These are phyloP conservation scores for Stigmatopora nigra DNA, from an alignment of 2,113 vertebrate genomes.

Conservation along the genomic window DNA sequence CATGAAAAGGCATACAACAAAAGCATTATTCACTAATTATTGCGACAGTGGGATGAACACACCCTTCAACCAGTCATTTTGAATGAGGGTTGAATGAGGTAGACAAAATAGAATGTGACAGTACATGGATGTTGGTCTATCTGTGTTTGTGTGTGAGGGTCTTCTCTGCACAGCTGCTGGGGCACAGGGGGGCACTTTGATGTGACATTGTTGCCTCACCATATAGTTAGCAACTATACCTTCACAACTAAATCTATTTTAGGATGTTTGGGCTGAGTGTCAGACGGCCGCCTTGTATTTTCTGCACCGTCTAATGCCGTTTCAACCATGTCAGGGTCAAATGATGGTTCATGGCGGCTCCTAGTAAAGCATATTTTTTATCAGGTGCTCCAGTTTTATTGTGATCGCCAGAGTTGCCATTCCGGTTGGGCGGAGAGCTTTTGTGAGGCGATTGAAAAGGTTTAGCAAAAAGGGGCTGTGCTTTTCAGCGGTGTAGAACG, in stretches of 20 bases:
- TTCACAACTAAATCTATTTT: constrained; percentile 8
- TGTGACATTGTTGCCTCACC: neutral
- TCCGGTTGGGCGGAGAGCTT: neutral
- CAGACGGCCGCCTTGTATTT: constrained; percentile 8
- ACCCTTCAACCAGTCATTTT: constrained; percentile 22
- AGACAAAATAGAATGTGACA: constrained; percentile 20
- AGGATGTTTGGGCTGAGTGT: constrained; percentile 18
- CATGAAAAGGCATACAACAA: constrained; percentile 34
- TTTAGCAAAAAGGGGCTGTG: neutral
- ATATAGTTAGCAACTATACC: neutral
- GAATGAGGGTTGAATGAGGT: constrained; percentile 18
- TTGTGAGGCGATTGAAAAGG: neutral
- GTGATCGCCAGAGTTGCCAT: neutral
- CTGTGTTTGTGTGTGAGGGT: neutral
- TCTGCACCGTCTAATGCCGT: constrained; percentile 7
- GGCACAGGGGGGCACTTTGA: neutral
- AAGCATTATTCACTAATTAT: constrained; percentile 21
- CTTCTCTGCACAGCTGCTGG: neutral
- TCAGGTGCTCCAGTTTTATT: neutral
- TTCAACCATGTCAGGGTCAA: constrained; percentile 16
- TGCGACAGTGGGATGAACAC: constrained; percentile 17
- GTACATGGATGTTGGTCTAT: constrained; percentile 5
- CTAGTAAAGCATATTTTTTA: neutral
- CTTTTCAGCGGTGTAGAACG: neutral
- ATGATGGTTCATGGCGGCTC: constrained; percentile 6